Conservation (phyloP, 1,140 invertebrate genomes). For the Spodoptera frugiperda region DNA sequence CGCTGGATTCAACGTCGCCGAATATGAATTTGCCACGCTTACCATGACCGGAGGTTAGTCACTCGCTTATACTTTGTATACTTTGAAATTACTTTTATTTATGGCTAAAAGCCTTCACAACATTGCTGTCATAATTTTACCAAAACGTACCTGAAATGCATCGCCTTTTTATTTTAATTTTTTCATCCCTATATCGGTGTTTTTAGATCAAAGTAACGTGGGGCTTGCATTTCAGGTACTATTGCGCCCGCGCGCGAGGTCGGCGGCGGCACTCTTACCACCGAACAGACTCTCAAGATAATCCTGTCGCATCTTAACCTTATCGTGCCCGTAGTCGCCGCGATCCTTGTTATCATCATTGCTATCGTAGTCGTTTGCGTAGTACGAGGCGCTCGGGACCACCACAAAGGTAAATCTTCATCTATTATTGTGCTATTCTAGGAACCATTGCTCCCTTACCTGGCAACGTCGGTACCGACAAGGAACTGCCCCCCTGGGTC, state of each 20-base stretch:
- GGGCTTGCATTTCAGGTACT: slow-evolving; percentile 93
- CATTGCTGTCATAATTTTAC: not conserved
- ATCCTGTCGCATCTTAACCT: slow-evolving; percentile 96
- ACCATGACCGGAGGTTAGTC: slow-evolving; percentile 96
- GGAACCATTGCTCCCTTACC: slow-evolving; percentile 93
- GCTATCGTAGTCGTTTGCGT: slow-evolving; percentile 96
- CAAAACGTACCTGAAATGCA: slow-evolving; percentile 81
- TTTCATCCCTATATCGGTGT: slow-evolving; percentile 17
- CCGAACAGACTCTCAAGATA: slow-evolving; percentile 93
- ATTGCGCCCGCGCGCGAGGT: slow-evolving; percentile 96
- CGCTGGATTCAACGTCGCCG: slow-evolving; percentile 96
- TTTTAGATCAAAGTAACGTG: slow-evolving; percentile 51
- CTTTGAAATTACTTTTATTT: no score
- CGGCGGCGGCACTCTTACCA: slow-evolving; percentile 88
- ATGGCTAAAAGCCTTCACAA: not conserved
- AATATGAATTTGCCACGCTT: slow-evolving; percentile 97
- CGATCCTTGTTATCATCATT: slow-evolving; percentile 95
- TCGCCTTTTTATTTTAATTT: slow-evolving; percentile 62
- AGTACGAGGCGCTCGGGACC: slow-evolving; percentile 92
- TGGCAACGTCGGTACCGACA: slow-evolving; percentile 86
- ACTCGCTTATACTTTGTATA: not conserved
- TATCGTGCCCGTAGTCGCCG: slow-evolving; percentile 96
- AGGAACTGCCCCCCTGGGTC: slow-evolving; percentile 91
- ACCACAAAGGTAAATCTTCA: slow-evolving; percentile 91
- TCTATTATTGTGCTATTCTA: slow-evolving; percentile 72